phyloP scores from a whole-genome alignment of 1,140 invertebrate genomes.

The Stenopsyche tienmushanensis region DNA sequence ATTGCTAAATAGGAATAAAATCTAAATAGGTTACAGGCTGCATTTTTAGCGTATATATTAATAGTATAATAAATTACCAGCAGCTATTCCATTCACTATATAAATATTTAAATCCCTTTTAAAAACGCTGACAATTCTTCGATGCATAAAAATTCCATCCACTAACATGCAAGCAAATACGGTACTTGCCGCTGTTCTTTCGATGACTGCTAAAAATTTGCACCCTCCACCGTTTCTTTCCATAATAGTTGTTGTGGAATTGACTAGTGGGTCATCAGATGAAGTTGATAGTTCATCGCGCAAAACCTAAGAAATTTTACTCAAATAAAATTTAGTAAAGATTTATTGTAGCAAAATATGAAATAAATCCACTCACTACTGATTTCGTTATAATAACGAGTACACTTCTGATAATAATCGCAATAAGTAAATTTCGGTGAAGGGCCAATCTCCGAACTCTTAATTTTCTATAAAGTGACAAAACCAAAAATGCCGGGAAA shows the following conservation, averaged over 20 bases:
- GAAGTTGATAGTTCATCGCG: too few relatives aligned
- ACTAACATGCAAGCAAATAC: slow-evolving; percentile 63
- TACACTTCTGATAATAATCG: slow-evolving; percentile 57
- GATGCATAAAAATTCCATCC: slow-evolving; percentile 60
- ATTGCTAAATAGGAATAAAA: slow-evolving; percentile 47
- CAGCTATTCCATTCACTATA: slow-evolving; percentile 50
- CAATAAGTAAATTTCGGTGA: slow-evolving; percentile 59
- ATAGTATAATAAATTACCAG: slow-evolving; percentile 45
- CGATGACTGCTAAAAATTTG: slow-evolving; percentile 53
- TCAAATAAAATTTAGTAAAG: neutral
- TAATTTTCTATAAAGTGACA: slow-evolving; percentile 54
- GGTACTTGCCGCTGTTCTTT: slow-evolving; percentile 53
- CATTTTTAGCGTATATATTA: too few relatives aligned
- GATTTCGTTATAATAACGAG: slow-evolving; percentile 57
- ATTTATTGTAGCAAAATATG: neutral
- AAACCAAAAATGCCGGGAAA: slow-evolving; percentile 58
- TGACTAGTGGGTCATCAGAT: too few relatives aligned
- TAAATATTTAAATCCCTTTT: slow-evolving; percentile 50
- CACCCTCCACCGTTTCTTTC: slow-evolving; percentile 52
- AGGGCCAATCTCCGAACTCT: slow-evolving; percentile 53
- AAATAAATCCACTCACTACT: slow-evolving; percentile 44
- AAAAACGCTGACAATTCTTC: slow-evolving; percentile 60
- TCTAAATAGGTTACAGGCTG: too few relatives aligned
- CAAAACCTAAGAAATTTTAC: neutral
- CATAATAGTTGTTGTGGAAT: slow-evolving; percentile 55